Evolutionary conservation across 2,888 invertebrate species (phyloP).

Genomic region (Allolobophora icterica): DNA sequence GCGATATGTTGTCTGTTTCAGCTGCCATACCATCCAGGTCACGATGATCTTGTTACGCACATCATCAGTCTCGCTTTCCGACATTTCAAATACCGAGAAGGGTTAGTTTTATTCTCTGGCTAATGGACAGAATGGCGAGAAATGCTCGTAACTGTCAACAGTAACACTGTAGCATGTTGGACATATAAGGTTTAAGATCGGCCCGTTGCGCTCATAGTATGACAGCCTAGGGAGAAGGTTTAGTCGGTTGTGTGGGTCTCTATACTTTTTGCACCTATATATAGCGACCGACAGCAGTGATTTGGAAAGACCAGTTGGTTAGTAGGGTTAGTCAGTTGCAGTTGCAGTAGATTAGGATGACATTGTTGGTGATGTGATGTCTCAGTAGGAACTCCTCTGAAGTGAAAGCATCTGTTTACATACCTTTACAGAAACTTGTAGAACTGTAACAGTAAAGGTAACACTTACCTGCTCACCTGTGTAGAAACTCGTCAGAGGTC

Average conservation of each 20-base stretch:
- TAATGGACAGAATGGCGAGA: background rate
- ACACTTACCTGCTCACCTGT: too few relatives aligned
- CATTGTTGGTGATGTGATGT: too few relatives aligned
- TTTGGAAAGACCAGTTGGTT: too few relatives aligned
- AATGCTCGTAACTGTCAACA: background rate
- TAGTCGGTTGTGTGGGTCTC: background rate
- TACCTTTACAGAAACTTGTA: too few relatives aligned
- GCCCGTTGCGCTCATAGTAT: background rate
- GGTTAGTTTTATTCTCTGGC: slow-evolving; percentile 69
- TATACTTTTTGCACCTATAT: too few relatives aligned
- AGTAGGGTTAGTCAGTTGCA: too few relatives aligned
- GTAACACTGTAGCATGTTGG: background rate
- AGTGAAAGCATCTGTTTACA: too few relatives aligned
- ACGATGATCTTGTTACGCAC: slow-evolving; percentile 90
- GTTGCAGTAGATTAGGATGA: too few relatives aligned
- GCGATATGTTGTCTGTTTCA: slow-evolving; percentile 45
- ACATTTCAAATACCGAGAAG: slow-evolving; percentile 95
- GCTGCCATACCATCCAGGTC: slow-evolving; percentile 94
- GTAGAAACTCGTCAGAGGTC: too few relatives aligned
- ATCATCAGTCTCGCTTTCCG: slow-evolving; percentile 95
- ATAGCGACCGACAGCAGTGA: too few relatives aligned
- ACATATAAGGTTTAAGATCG: background rate
- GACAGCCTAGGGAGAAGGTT: background rate
- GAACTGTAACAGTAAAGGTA: too few relatives aligned
- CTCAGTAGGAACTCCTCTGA: too few relatives aligned